Evolutionary conservation across 2,113 vertebrate species (phyloP).

Genomic region (Coptodon bakossiorum): DNA sequence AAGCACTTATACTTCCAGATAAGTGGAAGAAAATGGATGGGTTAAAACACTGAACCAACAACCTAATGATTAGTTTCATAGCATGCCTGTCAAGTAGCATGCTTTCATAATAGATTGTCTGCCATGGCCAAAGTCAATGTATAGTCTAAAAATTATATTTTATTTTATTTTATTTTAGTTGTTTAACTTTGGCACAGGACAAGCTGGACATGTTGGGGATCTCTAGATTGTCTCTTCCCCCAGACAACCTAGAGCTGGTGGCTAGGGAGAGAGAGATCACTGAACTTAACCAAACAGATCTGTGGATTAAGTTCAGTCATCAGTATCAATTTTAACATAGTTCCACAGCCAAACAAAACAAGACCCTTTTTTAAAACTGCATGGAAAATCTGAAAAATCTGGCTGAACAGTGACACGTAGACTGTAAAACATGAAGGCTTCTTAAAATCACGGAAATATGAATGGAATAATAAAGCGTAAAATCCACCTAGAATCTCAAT

Average conservation of each 20-base stretch:
- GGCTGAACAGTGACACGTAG: rapidly evolving
- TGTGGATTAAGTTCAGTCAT: background rate
- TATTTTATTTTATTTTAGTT: background rate
- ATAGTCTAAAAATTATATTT: background rate
- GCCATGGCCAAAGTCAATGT: background rate
- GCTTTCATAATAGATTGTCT: rapidly evolving
- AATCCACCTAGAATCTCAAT: background rate
- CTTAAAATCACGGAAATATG: background rate
- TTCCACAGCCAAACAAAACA: background rate
- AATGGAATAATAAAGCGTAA: background rate
- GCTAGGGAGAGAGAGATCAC: rapidly evolving
- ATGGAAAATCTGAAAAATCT: background rate
- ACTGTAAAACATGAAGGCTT: rapidly evolving
- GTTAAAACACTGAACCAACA: background rate
- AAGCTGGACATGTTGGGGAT: rapidly evolving
- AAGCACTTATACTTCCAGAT: rapidly evolving
- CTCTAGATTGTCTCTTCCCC: background rate
- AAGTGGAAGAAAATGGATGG: background rate
- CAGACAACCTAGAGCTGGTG: background rate
- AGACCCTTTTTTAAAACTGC: rapidly evolving
- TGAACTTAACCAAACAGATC: background rate
- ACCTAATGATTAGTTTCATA: background rate
- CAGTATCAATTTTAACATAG: background rate
- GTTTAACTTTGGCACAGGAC: background rate
- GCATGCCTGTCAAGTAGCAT: rapidly evolving